These are phyloP conservation scores for Scaptomyza parva DNA, from an alignment of 2,888 invertebrate species.

Conservation along the genomic window DNA sequence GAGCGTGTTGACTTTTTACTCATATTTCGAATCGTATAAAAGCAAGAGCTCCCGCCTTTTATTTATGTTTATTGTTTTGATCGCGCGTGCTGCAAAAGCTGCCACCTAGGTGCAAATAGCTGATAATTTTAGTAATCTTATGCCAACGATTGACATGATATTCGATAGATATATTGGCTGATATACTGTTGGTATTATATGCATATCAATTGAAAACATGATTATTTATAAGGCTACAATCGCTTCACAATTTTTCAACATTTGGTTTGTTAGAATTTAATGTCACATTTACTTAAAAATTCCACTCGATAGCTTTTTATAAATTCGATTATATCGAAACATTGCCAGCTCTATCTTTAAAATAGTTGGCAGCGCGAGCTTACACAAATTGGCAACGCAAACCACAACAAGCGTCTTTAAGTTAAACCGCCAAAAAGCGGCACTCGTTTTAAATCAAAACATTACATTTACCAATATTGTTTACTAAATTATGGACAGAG, in stretches of 20 bases:
- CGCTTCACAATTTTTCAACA: background rate
- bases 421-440: slow-evolving; percentile 52
- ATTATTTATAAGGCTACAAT: background rate
- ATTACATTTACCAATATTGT: background rate
- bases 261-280: background rate
- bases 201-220: background rate
- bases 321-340: background rate
- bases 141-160: background rate
- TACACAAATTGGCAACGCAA: slow-evolving; percentile 25
- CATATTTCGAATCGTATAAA: slow-evolving; percentile 43
- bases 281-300: background rate
- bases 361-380: slow-evolving; percentile 22
- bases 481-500: slow-evolving; percentile 28
- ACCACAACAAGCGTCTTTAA: slow-evolving; percentile 40
- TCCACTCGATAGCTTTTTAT: background rate
- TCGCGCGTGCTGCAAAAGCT: slow-evolving; percentile 6
- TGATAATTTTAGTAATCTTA: background rate
- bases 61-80: slow-evolving; percentile 37
- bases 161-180: background rate
- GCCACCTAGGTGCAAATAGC: slow-evolving; percentile 11
- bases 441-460: background rate
- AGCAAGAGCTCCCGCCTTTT: slow-evolving; percentile 47
- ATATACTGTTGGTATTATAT: background rate
- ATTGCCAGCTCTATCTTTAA: slow-evolving; percentile 3
- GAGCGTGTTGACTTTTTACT: slow-evolving; percentile 71